Evolutionary conservation across 2,888 invertebrate genomes (phyloP).

Genomic region (Drosophila neonasuta): DNA sequence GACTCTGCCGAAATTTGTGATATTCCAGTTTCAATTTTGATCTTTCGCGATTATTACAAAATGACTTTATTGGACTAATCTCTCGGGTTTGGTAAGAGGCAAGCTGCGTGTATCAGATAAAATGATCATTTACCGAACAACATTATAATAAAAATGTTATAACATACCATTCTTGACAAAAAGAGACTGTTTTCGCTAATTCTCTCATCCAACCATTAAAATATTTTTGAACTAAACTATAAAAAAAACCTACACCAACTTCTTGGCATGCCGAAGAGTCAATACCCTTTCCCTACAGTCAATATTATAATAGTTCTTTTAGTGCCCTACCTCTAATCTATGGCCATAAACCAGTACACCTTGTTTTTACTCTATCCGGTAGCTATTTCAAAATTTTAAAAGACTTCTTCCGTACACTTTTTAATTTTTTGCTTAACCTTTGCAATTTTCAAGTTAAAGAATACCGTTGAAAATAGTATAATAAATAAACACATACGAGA

Average conservation of each 20-base stretch:
- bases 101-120: background rate
- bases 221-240: constrained; percentile 3
- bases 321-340: background rate
- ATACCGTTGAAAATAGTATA: background rate
- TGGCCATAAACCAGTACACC: background rate
- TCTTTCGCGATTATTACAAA: constrained; percentile 7
- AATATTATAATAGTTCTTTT: background rate
- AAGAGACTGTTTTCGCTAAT: background rate
- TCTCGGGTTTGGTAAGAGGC: background rate
- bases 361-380: background rate
- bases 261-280: background rate
- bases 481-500: background rate
- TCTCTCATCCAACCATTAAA: constrained; percentile 9
- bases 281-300: constrained; percentile 9
- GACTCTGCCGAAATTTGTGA: constrained; percentile 6
- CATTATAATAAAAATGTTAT: background rate
- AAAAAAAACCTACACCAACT: background rate
- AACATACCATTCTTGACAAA: constrained; percentile 4
- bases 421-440: background rate
- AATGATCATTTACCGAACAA: background rate
- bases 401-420: background rate
- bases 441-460: background rate
- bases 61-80: constrained; percentile 24
- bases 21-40: constrained; percentile 27
- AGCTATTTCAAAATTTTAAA: background rate